A percentile compares a stretch with the other conserved stretches of the same genome.
Evolutionary conservation across 2,888 invertebrate species (phyloP).

Genomic region (Arge pagana): DNA sequence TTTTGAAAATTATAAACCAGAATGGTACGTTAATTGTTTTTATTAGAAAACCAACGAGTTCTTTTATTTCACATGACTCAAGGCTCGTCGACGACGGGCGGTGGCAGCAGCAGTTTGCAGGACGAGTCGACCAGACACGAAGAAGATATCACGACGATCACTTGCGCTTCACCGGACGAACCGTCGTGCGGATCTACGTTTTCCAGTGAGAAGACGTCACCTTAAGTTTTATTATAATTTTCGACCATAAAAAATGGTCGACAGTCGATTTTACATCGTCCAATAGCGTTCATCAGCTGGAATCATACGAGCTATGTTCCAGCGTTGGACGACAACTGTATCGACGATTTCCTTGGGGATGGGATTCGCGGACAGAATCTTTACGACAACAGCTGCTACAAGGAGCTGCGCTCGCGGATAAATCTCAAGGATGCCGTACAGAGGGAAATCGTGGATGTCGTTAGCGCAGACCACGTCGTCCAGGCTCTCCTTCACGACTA

Average conservation of each 20-base stretch:
- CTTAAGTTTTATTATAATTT: too few species aligned
- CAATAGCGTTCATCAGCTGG: too few species aligned
- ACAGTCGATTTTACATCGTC: too few species aligned
- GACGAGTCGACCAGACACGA: constrained; percentile 41
- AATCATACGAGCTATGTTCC: too few species aligned
- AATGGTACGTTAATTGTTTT: too few species aligned
- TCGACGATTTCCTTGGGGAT: constrained; percentile 58
- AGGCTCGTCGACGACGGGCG: constrained; percentile 28
- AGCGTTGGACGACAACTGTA: constrained; percentile 54
- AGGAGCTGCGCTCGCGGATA: constrained; percentile 61
- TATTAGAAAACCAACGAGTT: too few species aligned
- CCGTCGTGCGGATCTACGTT: constrained; percentile 53
- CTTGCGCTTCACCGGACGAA: constrained; percentile 52
- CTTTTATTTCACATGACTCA: too few species aligned
- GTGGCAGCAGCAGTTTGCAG: constrained; percentile 33
- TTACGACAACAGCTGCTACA: constrained; percentile 61
- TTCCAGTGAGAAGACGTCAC: constrained; percentile 49
- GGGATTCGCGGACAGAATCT: constrained; percentile 60
- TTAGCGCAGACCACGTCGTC: constrained; percentile 51
- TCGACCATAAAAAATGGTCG: too few species aligned
- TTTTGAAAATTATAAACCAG: too few species aligned
- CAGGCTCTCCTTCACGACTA: constrained; percentile 67
- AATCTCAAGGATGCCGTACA: constrained; percentile 45
- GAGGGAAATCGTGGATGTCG: constrained; percentile 38
- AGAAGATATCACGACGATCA: constrained; percentile 47